These are phyloP conservation scores for Cephalopholis sonnerati DNA, from an alignment of 2,113 vertebrate species.

Conservation along the genomic window DNA sequence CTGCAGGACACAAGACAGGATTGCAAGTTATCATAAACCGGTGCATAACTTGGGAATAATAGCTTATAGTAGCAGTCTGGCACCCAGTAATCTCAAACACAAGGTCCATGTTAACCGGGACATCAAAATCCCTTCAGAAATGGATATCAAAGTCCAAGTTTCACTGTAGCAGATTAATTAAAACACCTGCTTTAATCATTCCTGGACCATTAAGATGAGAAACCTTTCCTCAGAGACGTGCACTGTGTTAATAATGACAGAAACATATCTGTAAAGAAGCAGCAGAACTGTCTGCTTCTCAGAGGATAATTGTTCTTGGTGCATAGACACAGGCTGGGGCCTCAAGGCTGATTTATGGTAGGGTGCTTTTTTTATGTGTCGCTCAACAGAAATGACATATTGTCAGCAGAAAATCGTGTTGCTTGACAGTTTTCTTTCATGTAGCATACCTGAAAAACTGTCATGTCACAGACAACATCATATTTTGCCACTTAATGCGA, in stretches of 20 bases:
- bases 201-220: not conserved
- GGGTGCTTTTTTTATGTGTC: no score
- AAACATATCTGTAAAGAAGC: not conserved
- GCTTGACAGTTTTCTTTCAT: no score
- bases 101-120: not conserved
- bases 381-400: no score
- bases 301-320: not conserved
- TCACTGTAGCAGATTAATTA: slow-evolving; percentile 7
- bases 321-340: not conserved
- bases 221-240: slow-evolving; percentile 7
- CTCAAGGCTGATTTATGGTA: no score
- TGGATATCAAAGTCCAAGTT: not conserved
- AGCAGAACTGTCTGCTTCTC: not conserved
- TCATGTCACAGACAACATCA: no score
- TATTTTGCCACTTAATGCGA: no score
- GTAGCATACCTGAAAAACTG: no score
- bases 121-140: not conserved
- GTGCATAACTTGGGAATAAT: not conserved
- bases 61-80: not conserved
- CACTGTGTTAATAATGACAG: not conserved
- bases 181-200: slow-evolving; percentile 10
- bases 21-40: not conserved
- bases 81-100: not conserved
- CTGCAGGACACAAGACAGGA: slow-evolving; percentile 74
- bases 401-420: no score